A percentile compares a stretch with the other conserved stretches of the same genome.
phyloP scores from a whole-genome alignment of 2,888 invertebrate species.

The Drosophila recens region DNA sequence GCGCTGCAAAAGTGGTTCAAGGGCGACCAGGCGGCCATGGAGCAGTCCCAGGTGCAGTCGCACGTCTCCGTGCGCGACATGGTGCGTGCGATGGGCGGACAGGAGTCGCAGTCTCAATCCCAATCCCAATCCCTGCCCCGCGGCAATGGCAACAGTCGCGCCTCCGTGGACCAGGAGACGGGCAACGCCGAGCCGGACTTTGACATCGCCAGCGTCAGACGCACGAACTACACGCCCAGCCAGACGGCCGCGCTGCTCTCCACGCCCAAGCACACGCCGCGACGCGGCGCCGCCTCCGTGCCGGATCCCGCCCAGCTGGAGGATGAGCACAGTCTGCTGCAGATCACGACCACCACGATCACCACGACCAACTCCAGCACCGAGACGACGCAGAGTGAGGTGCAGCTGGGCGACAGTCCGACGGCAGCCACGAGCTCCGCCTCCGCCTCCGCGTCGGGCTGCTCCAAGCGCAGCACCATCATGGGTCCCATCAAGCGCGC shows the following conservation, averaged over 20 bases:
- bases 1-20: slow-evolving; percentile 86
- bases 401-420: slow-evolving; percentile 47
- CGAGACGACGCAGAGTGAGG: slow-evolving; percentile 63
- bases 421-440: slow-evolving; percentile 18
- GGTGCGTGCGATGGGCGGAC: slow-evolving; percentile 89
- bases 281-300: slow-evolving; percentile 39
- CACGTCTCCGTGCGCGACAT: slow-evolving; percentile 89
- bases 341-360: slow-evolving; percentile 75
- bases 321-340: slow-evolving; percentile 80
- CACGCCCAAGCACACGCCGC: slow-evolving; percentile 82
- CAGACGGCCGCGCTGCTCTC: slow-evolving; percentile 85
- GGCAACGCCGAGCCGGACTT: slow-evolving; percentile 76
- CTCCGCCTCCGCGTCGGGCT: slow-evolving; percentile 54
- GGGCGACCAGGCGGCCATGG: slow-evolving; percentile 83
- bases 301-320: slow-evolving; percentile 63
- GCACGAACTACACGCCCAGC: slow-evolving; percentile 84
- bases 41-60: background rate
- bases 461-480: slow-evolving; percentile 55
- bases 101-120: slow-evolving; percentile 83
- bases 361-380: slow-evolving; percentile 58
- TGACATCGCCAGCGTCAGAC: slow-evolving; percentile 85
- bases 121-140: slow-evolving; percentile 75
- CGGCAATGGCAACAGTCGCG: slow-evolving; percentile 90
- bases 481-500: slow-evolving; percentile 90
- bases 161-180: slow-evolving; percentile 86